phyloP scores from a whole-genome alignment of 1,140 invertebrate genomes.

The Uloborus diversus region DNA sequence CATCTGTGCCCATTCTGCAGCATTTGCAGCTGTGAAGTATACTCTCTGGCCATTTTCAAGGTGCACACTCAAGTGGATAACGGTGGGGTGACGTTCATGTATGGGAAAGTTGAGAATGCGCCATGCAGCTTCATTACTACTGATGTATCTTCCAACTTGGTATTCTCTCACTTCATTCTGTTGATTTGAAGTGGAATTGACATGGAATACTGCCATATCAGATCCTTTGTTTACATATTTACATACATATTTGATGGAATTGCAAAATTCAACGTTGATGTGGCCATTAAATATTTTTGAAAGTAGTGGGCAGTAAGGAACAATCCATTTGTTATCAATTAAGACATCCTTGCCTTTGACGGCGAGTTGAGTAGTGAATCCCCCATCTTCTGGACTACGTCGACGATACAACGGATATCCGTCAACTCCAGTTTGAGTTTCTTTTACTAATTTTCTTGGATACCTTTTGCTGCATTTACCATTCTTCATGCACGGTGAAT shows the following conservation, averaged over 20 bases:
- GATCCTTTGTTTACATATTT: conserved; percentile 59
- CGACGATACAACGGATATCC: conserved; percentile 66
- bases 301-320: conserved; percentile 69
- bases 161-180: conserved; percentile 58
- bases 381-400: conserved; percentile 59
- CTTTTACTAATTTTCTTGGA: conserved; percentile 8
- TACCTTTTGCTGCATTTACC: background rate
- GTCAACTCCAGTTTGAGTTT: conserved; percentile 34
- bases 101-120: conserved; percentile 60
- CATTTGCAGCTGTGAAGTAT: conserved; percentile 56
- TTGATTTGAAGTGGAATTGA: background rate
- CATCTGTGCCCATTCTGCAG: too few relatives aligned
- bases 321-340: conserved; percentile 66
- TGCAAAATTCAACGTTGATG: conserved; percentile 68
- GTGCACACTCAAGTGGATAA: conserved; percentile 67
- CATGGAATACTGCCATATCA: conserved; percentile 57
- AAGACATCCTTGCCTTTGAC: too few relatives aligned
- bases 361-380: too few relatives aligned
- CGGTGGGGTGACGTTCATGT: conserved; percentile 65
- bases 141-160: conserved; percentile 57
- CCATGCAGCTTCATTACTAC: conserved; percentile 59
- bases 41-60: conserved; percentile 65
- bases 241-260: conserved; percentile 68
- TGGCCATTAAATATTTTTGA: conserved; percentile 67
- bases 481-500: conserved; percentile 13